Evolutionary conservation across 2,797 vertebrate species (phyloP).

Genomic region (Spinibarbus caldwelli): DNA sequence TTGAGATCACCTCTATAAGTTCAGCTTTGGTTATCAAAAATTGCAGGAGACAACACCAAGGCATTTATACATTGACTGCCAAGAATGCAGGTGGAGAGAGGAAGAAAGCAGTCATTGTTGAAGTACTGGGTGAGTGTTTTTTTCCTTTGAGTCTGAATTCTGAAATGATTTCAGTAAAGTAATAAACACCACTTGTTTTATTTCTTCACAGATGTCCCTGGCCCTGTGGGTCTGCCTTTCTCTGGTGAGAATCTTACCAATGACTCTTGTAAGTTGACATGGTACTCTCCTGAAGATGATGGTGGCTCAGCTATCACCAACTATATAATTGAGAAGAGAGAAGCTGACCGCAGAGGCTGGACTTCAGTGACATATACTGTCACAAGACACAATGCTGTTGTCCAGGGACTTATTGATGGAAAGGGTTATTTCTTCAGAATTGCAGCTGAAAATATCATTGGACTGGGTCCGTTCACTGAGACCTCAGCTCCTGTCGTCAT

Average conservation of each 20-base stretch:
- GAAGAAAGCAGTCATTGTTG: conserved; percentile 93
- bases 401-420: conserved; percentile 91
- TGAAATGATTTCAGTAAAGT: not conserved
- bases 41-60: conserved; percentile 92
- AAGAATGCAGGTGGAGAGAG: conserved; percentile 97
- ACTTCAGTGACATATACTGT: conserved; percentile 94
- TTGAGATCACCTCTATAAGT: conserved; percentile 94
- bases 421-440: conserved; percentile 98
- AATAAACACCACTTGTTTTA: not conserved
- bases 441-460: conserved; percentile 96
- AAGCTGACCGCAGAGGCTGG: conserved; percentile 94
- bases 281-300: conserved; percentile 94
- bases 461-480: conserved; percentile 94
- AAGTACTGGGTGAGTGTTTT: conserved; percentile 89
- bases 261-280: conserved; percentile 96
- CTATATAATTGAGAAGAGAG: conserved; percentile 95
- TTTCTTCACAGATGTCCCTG: conserved; percentile 88
- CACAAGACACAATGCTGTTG: conserved; percentile 93
- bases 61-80: conserved; percentile 91
- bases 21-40: conserved; percentile 95
- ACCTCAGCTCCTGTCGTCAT: conserved; percentile 87
- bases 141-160: not conserved
- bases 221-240: conserved; percentile 92
- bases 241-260: conserved; percentile 90
- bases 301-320: conserved; percentile 97